Percentiles rank a stretch among this genome's conserved stretches.
These are phyloP conservation scores for Thumatha senex DNA, from an alignment of 2,888 invertebrate species.

Conservation along the genomic window DNA sequence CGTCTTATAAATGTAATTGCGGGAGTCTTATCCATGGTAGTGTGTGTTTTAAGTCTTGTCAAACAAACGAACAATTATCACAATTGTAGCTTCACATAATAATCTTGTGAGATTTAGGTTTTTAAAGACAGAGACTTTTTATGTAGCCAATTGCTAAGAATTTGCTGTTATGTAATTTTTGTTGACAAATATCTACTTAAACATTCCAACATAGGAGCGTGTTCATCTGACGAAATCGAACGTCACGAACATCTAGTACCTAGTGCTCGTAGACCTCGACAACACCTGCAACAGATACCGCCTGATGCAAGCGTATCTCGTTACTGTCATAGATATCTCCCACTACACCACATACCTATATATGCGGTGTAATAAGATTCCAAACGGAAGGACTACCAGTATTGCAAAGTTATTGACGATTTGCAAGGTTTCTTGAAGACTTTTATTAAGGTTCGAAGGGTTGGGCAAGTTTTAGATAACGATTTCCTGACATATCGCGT, in stretches of 20 bases:
- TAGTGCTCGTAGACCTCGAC: slow-evolving; percentile 40
- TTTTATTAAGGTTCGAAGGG: neutral
- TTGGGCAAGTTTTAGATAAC: neutral
- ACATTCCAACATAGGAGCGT: too few relatives aligned
- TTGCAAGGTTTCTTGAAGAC: neutral
- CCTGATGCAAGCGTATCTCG: slow-evolving; percentile 46
- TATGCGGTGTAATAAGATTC: slow-evolving; percentile 62
- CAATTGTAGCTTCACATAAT: too few relatives aligned
- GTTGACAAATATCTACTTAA: too few relatives aligned
- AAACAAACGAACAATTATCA: too few relatives aligned
- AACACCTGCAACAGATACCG: slow-evolving; percentile 55
- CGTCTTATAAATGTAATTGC: too few relatives aligned
- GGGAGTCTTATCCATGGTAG: too few relatives aligned
- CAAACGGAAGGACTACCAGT: slow-evolving; percentile 63
- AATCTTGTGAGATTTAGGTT: too few relatives aligned
- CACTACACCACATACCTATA: slow-evolving; percentile 42
- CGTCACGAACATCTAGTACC: neutral
- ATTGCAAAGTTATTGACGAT: neutral
- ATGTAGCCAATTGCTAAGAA: too few relatives aligned
- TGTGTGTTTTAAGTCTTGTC: too few relatives aligned
- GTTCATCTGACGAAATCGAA: neutral
- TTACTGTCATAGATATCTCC: slow-evolving; percentile 61
- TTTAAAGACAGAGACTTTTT: too few relatives aligned
- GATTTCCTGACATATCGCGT: too few relatives aligned
- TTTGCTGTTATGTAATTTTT: too few relatives aligned